These are phyloP conservation scores for Nibea coibor DNA, from an alignment of 2,113 vertebrate genomes.

Conservation along the genomic window DNA sequence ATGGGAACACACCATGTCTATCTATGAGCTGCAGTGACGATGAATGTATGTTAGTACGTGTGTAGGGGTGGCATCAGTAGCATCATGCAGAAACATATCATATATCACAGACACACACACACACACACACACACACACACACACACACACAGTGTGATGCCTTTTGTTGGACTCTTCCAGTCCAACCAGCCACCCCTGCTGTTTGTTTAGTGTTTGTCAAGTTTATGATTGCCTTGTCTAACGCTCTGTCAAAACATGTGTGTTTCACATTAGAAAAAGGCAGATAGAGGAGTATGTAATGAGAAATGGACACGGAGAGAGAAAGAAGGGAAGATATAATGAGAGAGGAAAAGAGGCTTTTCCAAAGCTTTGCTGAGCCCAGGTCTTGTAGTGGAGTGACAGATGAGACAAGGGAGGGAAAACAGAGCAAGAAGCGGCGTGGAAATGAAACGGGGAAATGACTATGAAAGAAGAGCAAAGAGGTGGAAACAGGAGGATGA, in stretches of 20 bases:
- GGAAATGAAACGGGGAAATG: slow-evolving; percentile 22
- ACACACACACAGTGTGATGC: neutral
- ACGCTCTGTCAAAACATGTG: slow-evolving; percentile 70
- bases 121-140: slow-evolving; percentile 1
- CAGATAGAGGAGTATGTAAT: neutral
- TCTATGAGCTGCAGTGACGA: too few species aligned
- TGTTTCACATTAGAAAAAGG: slow-evolving; percentile 73
- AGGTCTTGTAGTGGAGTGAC: slow-evolving; percentile 31
- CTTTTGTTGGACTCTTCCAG: slow-evolving; percentile 45
- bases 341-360: neutral
- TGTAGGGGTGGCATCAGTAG: slow-evolving; percentile 16
- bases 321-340: neutral
- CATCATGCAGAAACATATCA: slow-evolving; percentile 24
- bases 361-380: slow-evolving; percentile 23
- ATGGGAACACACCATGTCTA: too few species aligned
- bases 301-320: slow-evolving; percentile 19
- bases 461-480: slow-evolving; percentile 15
- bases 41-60: neutral
- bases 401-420: slow-evolving; percentile 47
- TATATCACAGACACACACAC: slow-evolving; percentile 3
- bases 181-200: slow-evolving; percentile 78
- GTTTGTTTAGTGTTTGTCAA: slow-evolving; percentile 82
- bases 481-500: slow-evolving; percentile 1
- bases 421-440: neutral
- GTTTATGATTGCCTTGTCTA: slow-evolving; percentile 80